Evolutionary conservation across 1,140 invertebrate species (phyloP), one percentile per base, ranked within the genome.

Genomic region (Drosophila erecta): DNA sequence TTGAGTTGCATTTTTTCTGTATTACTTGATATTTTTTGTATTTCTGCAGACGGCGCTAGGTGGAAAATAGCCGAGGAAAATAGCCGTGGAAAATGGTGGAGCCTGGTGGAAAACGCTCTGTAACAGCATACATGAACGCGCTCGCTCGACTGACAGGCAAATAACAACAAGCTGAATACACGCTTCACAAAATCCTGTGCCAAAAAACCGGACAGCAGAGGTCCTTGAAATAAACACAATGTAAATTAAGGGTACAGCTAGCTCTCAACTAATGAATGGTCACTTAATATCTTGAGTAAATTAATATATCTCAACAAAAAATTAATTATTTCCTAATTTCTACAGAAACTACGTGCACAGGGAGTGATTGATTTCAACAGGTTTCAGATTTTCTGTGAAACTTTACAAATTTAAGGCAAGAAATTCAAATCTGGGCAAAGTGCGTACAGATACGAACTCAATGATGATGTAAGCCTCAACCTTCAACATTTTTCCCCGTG

Each of bases 81-180:
- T 20, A 12, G 35, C 27, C 30, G 30, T 27, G 46, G 27, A 15
- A 60, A 27, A 40, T 14, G 30, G 40, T 8, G 7, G 2, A 30
- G 3, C 7, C 7, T 2, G 30, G 33, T 12, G 41, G 35, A 37
- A 69, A 67, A 67, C 47, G 49, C 49, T 67, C 65, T 44, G 46
- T 58, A 56, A 58, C 30, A 44, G 50, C 57, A 76, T 70, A 79
- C 77, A 79, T 80, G 76, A 79, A 79, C 76, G 76, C 76, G 54
- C 44, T 46, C 17, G 44, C 56, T 33, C 47, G 24, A 57, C 62
- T 74, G 60, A 75, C 60, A 67, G 56, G 61, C 56, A 37, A 74
- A 61, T 49, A 71, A 79, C 76, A 79, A 69, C 56, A 80, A 72
- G 40, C 76, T 59, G 54, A 73, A 44, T 22, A 65, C 38, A 65